Percentiles rank a stretch among this genome's conserved stretches.
phyloP scores from a whole-genome alignment of 2,113 vertebrate species.

The Mesoclemmys tuberculata region DNA sequence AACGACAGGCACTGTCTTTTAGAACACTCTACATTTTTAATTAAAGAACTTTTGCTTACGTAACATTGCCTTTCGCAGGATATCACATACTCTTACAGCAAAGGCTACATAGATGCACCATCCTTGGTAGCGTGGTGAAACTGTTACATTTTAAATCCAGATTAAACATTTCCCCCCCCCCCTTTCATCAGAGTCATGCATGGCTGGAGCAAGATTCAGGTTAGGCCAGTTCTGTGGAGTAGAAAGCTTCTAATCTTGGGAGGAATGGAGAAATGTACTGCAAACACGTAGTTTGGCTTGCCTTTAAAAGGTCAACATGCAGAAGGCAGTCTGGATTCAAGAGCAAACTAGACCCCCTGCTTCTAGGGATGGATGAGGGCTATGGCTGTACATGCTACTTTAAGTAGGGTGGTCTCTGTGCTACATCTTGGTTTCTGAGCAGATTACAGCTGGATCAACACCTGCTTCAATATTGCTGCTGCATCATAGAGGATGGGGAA shows the following conservation, averaged over 20 bases:
- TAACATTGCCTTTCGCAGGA: neutral
- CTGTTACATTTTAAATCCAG: neutral
- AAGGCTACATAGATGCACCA: neutral
- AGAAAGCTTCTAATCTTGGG: neutral
- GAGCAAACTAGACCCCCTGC: slow-evolving; percentile 14
- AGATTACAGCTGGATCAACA: neutral
- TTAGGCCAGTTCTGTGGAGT: neutral
- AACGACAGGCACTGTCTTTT: neutral
- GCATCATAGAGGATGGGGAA: neutral
- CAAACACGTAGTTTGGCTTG: slow-evolving; percentile 21
- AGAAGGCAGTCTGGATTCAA: neutral
- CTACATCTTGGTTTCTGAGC: neutral
- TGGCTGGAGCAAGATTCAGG: neutral
- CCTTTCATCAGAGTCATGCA: fast-evolving
- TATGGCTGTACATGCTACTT: neutral
- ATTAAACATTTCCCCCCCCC: neutral
- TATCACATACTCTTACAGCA: neutral
- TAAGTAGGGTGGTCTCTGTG: neutral
- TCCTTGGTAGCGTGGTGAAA: neutral
- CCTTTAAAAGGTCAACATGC: neutral
- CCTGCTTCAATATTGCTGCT: neutral
- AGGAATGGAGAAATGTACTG: neutral
- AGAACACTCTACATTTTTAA: neutral
- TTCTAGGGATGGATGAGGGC: neutral
- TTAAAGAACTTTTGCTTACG: neutral